Percentiles rank a stretch among this genome's conserved stretches.
phyloP scores from a whole-genome alignment of 1,140 invertebrate genomes.

The Holotrichia oblita region DNA sequence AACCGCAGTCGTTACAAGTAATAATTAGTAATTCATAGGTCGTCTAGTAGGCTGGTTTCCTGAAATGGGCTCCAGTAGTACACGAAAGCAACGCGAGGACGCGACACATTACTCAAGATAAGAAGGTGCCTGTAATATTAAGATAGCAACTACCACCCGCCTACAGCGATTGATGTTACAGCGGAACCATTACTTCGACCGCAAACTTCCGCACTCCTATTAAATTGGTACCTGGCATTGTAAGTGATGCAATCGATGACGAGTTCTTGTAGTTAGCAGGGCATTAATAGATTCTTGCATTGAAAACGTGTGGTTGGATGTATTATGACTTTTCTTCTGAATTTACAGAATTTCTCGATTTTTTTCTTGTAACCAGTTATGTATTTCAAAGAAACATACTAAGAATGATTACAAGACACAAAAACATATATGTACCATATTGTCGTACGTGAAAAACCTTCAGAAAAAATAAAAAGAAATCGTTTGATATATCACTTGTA shows the following conservation, averaged over 20 bases:
- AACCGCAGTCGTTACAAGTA: conserved; percentile 17
- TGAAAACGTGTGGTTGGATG: too few relatives aligned
- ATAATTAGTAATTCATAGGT: conserved; percentile 25
- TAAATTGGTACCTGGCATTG: conserved; percentile 3
- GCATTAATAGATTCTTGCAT: neutral
- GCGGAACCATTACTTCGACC: conserved; percentile 32
- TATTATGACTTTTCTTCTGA: too few relatives aligned
- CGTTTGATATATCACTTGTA: too few relatives aligned
- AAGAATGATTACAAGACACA: too few relatives aligned
- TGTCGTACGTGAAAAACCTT: too few relatives aligned
- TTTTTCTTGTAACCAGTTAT: too few relatives aligned
- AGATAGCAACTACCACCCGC: conserved; percentile 29
- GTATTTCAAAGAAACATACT: too few relatives aligned
- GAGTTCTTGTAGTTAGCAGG: neutral
- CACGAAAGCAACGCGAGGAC: neutral
- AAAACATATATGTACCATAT: too few relatives aligned
- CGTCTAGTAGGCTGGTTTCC: conserved; percentile 15
- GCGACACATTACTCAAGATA: conserved; percentile 32
- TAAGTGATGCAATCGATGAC: conserved; percentile 14
- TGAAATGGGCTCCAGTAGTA: neutral
- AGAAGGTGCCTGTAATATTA: conserved; percentile 34
- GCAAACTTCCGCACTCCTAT: conserved; percentile 30
- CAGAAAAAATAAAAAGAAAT: too few relatives aligned
- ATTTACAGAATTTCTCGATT: too few relatives aligned
- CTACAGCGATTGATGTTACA: conserved; percentile 32